phyloP scores from a whole-genome alignment of 2,797 vertebrate genomes.

The Heteromormyrus szaboi region DNA sequence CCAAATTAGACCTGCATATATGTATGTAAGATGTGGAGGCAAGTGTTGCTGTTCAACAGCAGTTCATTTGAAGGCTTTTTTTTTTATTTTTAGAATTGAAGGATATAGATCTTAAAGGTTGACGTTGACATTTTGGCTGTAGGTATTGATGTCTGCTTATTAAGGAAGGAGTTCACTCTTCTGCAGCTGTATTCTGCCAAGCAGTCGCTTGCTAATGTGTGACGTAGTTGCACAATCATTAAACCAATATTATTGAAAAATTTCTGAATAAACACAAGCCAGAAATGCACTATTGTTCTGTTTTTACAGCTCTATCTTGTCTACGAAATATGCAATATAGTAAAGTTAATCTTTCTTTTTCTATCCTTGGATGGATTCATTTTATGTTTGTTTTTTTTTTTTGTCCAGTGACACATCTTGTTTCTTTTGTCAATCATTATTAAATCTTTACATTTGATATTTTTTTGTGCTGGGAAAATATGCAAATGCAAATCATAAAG shows the following conservation, averaged over 20 bases:
- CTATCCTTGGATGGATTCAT: not conserved
- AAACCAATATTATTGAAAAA: not conserved
- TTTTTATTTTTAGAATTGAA: not conserved
- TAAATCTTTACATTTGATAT: not conserved
- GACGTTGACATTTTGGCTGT: not conserved
- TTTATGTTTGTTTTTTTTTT: not conserved
- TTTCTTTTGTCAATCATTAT: not conserved
- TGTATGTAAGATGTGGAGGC: not conserved
- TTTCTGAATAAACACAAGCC: not conserved
- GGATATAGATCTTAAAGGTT: not conserved
- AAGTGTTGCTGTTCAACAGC: not conserved
- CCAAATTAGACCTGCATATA: not conserved
- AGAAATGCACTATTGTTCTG: not conserved
- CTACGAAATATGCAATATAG: not conserved
- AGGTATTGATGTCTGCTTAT: not conserved
- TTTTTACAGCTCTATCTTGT: not conserved
- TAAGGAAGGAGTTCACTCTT: not conserved
- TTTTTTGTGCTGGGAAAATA: not conserved
- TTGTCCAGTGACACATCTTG: not conserved
- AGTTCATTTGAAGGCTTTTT: not conserved
- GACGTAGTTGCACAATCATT: not conserved
- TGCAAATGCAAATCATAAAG: not conserved
- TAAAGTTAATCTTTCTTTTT: not conserved
- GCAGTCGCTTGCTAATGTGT: not conserved
- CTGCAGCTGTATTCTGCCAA: not conserved